Base-by-base conservation (phyloP, 2,113 vertebrate species). In the Urocynchramus pylzowi region DNA sequence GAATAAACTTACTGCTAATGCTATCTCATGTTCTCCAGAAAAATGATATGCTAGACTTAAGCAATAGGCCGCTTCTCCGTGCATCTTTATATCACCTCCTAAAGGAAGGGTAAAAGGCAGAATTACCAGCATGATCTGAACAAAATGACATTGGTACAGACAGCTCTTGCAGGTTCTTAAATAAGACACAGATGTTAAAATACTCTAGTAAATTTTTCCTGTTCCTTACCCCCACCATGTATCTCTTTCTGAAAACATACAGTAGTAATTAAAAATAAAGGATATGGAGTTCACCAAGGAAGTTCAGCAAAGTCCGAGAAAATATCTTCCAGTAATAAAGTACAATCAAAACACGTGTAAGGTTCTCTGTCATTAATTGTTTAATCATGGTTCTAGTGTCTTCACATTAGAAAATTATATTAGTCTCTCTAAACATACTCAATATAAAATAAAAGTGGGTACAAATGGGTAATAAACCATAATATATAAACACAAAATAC, bases 61-160 rank as follows among this genome's bases (percentile, higher is more conserved):
- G 91, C 97, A 98, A 94, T 98, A 99, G 1, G 91, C 96, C 50
- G 98, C 98, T 90, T 98, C 98, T 78, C 98, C 98, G 94, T 98
- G 97, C 69, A 97, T 97, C 91, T 94, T 98, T 64, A 3, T 93
- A 89, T 98, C 84, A 45, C 74, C 97, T 49, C 96, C 99, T 99
- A 74, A 87, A 39, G 37, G 91, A 96, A 89, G 7, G 19, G 76
- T 61, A 50, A 31, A 81, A 74, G 57, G 33, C 59, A 67, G 75
- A 84, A 53, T 97, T 56, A 97, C 24, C 11, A 82, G 21, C 0
- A 1, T 26, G 18, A 70, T 75, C 56, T 77, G 71, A 69, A 85
- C 30, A 92, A 50, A 84, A 57, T 56, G 18, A 41, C 21, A 52
- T 24, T 10, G 21, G 11, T 64, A 45, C 21, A 44, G 50, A 37